A percentile compares a stretch with the other conserved stretches of the same genome.
phyloP scores from a whole-genome alignment of 2,113 vertebrate species.

The Lonchura striata region DNA sequence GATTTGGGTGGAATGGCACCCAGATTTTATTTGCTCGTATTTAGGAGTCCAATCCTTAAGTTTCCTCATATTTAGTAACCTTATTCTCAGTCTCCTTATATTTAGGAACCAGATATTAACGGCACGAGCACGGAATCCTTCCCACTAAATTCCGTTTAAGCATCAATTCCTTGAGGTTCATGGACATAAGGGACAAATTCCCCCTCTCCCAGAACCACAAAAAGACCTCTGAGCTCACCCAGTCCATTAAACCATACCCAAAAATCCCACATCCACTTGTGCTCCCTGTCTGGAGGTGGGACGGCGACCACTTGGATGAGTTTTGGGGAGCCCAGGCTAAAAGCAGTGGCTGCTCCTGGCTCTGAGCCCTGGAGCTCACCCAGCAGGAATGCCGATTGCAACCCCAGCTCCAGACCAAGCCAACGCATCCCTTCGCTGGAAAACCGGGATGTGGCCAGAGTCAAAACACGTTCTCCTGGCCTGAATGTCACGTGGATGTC shows the following conservation, averaged over 20 bases:
- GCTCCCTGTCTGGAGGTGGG: not conserved
- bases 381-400: conserved; percentile 10
- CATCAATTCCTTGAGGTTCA: not conserved
- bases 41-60: not conserved
- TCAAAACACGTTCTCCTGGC: not conserved
- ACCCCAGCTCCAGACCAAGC: not conserved
- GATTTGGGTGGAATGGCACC: accelerated
- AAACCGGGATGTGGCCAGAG: not conserved
- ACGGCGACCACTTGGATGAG: accelerated
- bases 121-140: not conserved
- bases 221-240: not conserved
- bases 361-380: not conserved
- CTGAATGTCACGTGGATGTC: not conserved
- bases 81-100: not conserved
- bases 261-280: not conserved
- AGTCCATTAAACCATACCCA: not conserved
- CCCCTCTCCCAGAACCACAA: not conserved
- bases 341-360: not conserved
- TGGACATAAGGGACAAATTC: not conserved
- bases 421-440: not conserved
- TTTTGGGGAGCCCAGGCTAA: not conserved
- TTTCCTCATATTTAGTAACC: not conserved
- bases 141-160: not conserved
- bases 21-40: not conserved
- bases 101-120: not conserved